phyloP scores from a whole-genome alignment of 2,888 invertebrate species.

The Chaitophorus viminalis region DNA sequence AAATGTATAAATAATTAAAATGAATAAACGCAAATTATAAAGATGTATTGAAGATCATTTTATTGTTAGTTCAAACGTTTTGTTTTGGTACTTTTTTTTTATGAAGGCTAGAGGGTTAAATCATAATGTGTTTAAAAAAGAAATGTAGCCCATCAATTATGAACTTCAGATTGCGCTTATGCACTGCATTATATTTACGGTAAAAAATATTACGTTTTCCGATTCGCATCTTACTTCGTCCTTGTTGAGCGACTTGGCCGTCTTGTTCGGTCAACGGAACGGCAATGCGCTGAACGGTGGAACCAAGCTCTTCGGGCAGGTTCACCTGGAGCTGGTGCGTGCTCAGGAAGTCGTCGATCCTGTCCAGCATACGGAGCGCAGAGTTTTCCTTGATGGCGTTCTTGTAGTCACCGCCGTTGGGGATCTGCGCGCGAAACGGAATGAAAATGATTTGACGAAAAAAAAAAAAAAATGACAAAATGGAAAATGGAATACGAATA shows the following conservation, averaged over 20 bases:
- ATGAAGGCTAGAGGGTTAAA: too few relatives aligned
- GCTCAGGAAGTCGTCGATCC: slow-evolving; percentile 79
- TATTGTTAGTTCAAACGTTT: too few relatives aligned
- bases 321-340: slow-evolving; percentile 80
- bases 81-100: too few relatives aligned
- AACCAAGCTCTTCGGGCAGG: slow-evolving; percentile 74
- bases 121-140: too few relatives aligned
- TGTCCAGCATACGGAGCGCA: slow-evolving; percentile 73
- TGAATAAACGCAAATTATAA: too few relatives aligned
- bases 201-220: neutral
- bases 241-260: slow-evolving; percentile 69
- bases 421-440: slow-evolving; percentile 17
- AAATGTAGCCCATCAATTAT: too few relatives aligned
- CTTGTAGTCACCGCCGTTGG: slow-evolving; percentile 68
- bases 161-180: too few relatives aligned
- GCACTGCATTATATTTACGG: too few relatives aligned
- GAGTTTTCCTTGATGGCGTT: slow-evolving; percentile 68
- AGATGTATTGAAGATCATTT: too few relatives aligned
- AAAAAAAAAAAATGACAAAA: neutral
- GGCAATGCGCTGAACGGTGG: slow-evolving; percentile 75
- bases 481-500: neutral
- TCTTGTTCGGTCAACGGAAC: slow-evolving; percentile 73
- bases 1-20: too few relatives aligned
- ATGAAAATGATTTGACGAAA: neutral
- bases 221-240: slow-evolving; percentile 64